phyloP scores from a whole-genome alignment of 2,113 vertebrate species.

The Mystacornis crossleyi region DNA sequence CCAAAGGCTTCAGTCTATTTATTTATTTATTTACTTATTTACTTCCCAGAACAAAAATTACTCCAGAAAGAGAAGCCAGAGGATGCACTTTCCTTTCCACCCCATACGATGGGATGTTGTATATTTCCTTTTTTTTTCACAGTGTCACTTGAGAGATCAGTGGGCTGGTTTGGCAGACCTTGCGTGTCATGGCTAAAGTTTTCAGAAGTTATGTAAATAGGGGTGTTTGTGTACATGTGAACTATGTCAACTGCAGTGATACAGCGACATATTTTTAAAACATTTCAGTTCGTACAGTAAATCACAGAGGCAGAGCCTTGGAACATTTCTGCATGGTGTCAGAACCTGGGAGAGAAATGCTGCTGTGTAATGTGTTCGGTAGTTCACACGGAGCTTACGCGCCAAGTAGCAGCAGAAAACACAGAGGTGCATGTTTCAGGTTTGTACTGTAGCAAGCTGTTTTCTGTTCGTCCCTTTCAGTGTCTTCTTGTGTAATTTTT shows the following conservation, averaged over 20 bases:
- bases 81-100: background rate
- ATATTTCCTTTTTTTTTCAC: background rate
- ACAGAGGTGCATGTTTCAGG: background rate
- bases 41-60: background rate
- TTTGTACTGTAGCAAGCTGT: background rate
- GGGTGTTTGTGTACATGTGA: background rate
- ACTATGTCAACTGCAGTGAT: background rate
- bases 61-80: background rate
- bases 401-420: background rate
- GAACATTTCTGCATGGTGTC: background rate
- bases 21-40: background rate
- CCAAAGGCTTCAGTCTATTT: background rate
- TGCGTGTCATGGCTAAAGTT: background rate
- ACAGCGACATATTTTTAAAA: background rate
- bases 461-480: background rate
- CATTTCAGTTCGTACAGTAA: conserved; percentile 11
- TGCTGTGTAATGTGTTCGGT: background rate
- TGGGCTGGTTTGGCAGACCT: background rate
- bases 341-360: background rate
- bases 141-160: background rate
- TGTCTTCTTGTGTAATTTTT: background rate
- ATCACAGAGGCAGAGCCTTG: conserved; percentile 13
- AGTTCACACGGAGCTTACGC: background rate
- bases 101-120: background rate
- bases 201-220: conserved; percentile 36